Base-by-base conservation (phyloP, 2,888 invertebrate genomes). In the Tillus elongatus region DNA sequence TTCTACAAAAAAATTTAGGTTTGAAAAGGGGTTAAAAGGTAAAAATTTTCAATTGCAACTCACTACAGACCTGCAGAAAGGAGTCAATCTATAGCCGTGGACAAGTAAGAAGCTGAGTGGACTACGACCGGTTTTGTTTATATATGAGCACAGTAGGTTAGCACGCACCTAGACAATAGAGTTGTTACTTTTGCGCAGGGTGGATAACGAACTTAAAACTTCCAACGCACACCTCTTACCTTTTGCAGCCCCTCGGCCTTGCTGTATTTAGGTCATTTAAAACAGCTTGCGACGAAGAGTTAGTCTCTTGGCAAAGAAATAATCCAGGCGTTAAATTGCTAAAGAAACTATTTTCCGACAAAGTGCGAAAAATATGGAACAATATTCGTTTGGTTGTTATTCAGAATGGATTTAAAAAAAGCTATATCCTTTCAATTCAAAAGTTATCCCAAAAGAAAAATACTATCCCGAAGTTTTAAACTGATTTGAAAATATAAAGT, bases 91-190 rank as follows among this genome's bases (percentile, higher is more conserved):
- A n/a, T n/a, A n/a, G n/a, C n/a, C n/a, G n/a, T n/a, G n/a, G n/a
- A n/a, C n/a, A n/a, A n/a, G n/a, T n/a, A n/a, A n/a, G n/a, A n/a
- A n/a, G n/a, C n/a, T 46, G 16, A 54, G 56, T 6, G 37, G 48
- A 30, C 50, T 55, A 32, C 26, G 55, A 15, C 58, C 57, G 8
- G 50, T 53, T 1, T 40, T 54, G 14, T 34, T 58, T n/a, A 46
- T 60, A 15, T 56, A 54, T 35, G 57, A 57, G 2, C 57, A 60
- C 43, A 34, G 38, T n/a, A 57, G 52, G 13, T 55, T 52, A 36
- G 41, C 52, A 15, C 41, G 40, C 19, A 15, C n/a, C n/a, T n/a
- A n/a, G n/a, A n/a, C n/a, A n/a, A n/a, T n/a, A 44, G n/a, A 39
- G 39, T 52, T 2, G 37, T 54, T n/a, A 19, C 6, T 19, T 12